Evolutionary conservation across 2,113 vertebrate genomes (phyloP), one percentile per base, ranked within the genome.

Genomic region (Nibea coibor): DNA sequence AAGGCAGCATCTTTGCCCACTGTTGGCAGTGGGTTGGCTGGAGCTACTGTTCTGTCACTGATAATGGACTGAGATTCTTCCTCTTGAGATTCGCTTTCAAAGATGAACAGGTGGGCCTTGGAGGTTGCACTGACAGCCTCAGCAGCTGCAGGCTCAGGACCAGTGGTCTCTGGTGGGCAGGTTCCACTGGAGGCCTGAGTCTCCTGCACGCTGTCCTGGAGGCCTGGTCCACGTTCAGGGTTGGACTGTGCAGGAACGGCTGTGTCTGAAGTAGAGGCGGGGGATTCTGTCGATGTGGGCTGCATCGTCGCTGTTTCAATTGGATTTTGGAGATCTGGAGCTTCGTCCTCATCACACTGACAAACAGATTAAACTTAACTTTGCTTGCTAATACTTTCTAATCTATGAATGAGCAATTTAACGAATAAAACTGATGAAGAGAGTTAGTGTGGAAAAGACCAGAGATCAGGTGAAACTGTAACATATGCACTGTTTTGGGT

Each of bases 71-170:
- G 73, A 50, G 75, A 85, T 3, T 90, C 86, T 5, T 81, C 72
- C 43, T 92, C 89, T 74, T 94, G 92, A 68, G 90, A 89, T 39
- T 95, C 93, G 2, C 35, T 76, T 56, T 94, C 91, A 1, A 95
- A 92, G 50, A 95, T 93, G 62, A 94, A 94, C n/a, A 88, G 78
- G 79, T 95, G 92, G 53, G 84, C 87, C 42, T 83, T 83, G 74
- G 91, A 91, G 9, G 81, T 20, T 1, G 45, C 12, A 0, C 6
- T 20, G 20, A 17, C 16, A 5, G 50, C 24, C 28, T 39, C 47
- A 12, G 72, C 31, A 10, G 63, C 57, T 24, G 22, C 45, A n/a
- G 78, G 64, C 26, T 39, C 17, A 15, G 61, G 42, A 20, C 17
- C 0, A 54, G 10, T 0, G 2, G 64, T 57, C 50, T 79, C n/a